These are phyloP conservation scores for Thumatha senex DNA, from an alignment of 2,888 invertebrate species.

Conservation along the genomic window DNA sequence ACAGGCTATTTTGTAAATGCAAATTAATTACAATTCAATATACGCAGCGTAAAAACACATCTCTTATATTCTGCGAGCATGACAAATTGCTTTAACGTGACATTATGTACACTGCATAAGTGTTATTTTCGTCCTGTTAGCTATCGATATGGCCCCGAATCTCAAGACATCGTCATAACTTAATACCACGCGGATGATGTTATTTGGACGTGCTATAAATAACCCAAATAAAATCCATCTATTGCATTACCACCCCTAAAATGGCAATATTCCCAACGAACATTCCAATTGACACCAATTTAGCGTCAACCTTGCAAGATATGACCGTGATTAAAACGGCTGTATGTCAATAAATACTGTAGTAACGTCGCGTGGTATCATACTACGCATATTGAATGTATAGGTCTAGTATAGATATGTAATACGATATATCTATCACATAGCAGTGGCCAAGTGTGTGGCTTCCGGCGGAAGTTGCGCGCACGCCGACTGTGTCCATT, in stretches of 20 bases:
- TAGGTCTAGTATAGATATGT: conserved; percentile 32
- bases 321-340: conserved; percentile 50
- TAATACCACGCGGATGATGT: no score
- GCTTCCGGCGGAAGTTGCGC: conserved; percentile 79
- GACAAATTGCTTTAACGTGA: no score
- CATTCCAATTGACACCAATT: conserved; percentile 63
- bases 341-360: conserved; percentile 43
- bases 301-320: conserved; percentile 58
- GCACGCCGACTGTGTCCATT: conserved; percentile 75
- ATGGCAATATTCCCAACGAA: conserved; percentile 36
- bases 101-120: no score
- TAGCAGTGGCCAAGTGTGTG: conserved; percentile 56
- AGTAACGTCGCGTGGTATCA: conserved; percentile 38
- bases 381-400: conserved; percentile 41
- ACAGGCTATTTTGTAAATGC: no score
- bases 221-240: not conserved
- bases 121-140: no score
- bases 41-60: no score
- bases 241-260: conserved; percentile 41
- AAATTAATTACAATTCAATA: no score
- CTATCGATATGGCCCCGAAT: no score
- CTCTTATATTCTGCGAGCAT: no score
- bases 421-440: conserved; percentile 47
- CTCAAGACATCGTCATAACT: no score
- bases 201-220: no score